Evolutionary conservation across 2,113 vertebrate species (phyloP), one percentile per base, ranked within the genome.

Genomic region (Symphodus melops): DNA sequence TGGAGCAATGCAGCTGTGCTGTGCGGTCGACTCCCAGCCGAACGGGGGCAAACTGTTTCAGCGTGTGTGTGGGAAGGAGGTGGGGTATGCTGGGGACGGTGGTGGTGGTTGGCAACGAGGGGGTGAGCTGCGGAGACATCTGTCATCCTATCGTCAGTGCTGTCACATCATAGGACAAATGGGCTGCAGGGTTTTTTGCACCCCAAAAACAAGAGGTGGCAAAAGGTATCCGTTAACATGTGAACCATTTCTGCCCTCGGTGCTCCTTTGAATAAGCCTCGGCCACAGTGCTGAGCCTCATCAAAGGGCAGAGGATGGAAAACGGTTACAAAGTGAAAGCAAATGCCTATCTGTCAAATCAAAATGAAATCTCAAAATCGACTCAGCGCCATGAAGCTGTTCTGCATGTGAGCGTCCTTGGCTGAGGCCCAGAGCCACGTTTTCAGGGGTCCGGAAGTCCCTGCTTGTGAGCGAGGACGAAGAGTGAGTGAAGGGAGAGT

Each of bases 61-160:
- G 67, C 6, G 23, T 61, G 67, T 61, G 63, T 73, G 58, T 54
- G 42, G 41, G 39, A 25, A 67, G 65, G 46, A 49, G 59, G 48
- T 25, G 13, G 52, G 51, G 49, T 54, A 58, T 49, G 69, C 62
- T 57, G 28, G 72, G 46, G 60, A 14, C 16, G 41, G 44, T 33
- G 65, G 71, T n/a, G 75, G 82, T 46, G 84, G 79, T 77, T 87
- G 81, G 89, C 79, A 83, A 74, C 36, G 16, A 70, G 56, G 84
- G 76, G 79, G 74, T 79, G 83, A 76, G 77, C 86, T 88, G 81
- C 70, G 81, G 72, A 81, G 83, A 77, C 84, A 90, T 88, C 86
- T 88, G 85, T 89, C 90, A 90, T 86, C 85, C 82, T 85, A 80
- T 86, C 89, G 82, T 88, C 85, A 86, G n/a, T 58, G 77, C 75